These are phyloP conservation scores for Drosophila atripex DNA, from an alignment of 2,888 invertebrate genomes.

Conservation along the genomic window DNA sequence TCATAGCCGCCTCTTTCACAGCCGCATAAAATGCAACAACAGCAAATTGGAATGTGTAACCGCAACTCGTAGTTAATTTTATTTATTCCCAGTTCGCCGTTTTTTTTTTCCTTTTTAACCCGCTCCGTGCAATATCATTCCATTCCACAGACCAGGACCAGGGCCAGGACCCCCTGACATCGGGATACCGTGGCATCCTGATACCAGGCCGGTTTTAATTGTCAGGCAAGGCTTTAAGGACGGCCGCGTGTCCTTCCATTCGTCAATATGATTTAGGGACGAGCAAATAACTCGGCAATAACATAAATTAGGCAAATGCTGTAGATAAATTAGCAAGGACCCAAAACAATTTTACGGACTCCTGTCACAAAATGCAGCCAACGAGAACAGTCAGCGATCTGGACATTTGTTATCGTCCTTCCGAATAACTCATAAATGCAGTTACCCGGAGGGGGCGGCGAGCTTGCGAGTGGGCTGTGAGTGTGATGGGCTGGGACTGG, in stretches of 20 bases:
- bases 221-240: conserved; percentile 51
- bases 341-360: conserved; percentile 67
- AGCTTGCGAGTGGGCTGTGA: neutral
- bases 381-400: conserved; percentile 39
- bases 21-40: conserved; percentile 79
- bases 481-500: neutral
- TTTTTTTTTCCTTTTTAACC: conserved; percentile 18
- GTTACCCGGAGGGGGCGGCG: conserved; percentile 8
- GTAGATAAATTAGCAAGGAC: conserved; percentile 70
- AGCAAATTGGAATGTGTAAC: conserved; percentile 80
- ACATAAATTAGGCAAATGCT: conserved; percentile 78
- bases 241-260: conserved; percentile 26
- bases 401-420: conserved; percentile 59
- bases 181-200: neutral
- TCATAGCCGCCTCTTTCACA: conserved; percentile 78
- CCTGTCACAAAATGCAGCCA: conserved; percentile 59
- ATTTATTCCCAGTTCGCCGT: conserved; percentile 62
- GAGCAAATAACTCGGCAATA: conserved; percentile 47
- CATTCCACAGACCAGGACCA: conserved; percentile 1
- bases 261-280: conserved; percentile 65
- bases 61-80: conserved; percentile 79
- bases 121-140: conserved; percentile 2
- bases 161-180: neutral
- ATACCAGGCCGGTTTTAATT: conserved; percentile 29
- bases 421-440: conserved; percentile 78